Evolutionary conservation across 2,113 vertebrate genomes (phyloP).

Genomic region (Rutilus rutilus): DNA sequence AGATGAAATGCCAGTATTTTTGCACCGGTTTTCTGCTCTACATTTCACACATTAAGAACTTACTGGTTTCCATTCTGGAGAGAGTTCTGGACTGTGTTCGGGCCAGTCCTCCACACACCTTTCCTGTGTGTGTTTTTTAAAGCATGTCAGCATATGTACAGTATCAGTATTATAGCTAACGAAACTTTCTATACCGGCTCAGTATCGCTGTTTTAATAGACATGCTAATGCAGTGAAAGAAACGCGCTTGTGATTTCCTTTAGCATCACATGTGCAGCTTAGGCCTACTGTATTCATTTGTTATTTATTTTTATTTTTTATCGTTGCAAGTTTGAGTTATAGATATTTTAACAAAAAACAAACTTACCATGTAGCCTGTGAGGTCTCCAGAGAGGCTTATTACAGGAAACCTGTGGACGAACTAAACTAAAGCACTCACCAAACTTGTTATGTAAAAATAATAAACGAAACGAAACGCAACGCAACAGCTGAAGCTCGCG

Average conservation of each 20-base stretch:
- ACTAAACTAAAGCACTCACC: not conserved
- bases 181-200: too few species aligned
- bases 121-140: too few species aligned
- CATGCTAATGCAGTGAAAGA: not conserved
- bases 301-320: too few species aligned
- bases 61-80: conserved; percentile 75
- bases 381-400: not conserved
- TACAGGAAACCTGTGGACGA: not conserved
- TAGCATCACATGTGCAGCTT: not conserved
- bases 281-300: not conserved
- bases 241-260: not conserved
- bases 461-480: not conserved
- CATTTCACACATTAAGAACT: not conserved
- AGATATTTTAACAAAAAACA: not conserved
- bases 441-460: not conserved
- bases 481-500: not conserved
- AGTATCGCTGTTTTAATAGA: not conserved
- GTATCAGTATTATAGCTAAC: not conserved
- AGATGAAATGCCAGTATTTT: not conserved
- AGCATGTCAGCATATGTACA: too few species aligned
- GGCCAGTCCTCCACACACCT: conserved; percentile 80
- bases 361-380: not conserved
- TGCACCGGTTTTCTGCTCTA: not conserved
- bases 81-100: conserved; percentile 72
- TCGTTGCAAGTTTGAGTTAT: not conserved